These are phyloP conservation scores for Anarrhichthys ocellatus DNA, from an alignment of 2,113 vertebrate species.

Conservation along the genomic window DNA sequence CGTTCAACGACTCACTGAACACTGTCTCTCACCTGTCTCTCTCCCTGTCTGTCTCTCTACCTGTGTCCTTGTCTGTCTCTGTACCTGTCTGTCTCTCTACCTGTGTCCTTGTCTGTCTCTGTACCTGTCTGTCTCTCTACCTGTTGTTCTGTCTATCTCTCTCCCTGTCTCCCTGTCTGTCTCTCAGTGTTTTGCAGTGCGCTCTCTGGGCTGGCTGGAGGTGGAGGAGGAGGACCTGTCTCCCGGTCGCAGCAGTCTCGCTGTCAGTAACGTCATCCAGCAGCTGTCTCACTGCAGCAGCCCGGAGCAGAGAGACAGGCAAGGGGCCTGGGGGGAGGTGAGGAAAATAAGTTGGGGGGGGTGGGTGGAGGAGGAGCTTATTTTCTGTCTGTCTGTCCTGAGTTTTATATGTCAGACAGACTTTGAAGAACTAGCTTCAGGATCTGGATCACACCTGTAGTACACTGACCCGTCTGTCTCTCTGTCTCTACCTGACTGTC, in stretches of 20 bases:
- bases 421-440: neutral
- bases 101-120: neutral
- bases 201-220: constrained; percentile 96
- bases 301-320: constrained; percentile 81
- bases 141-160: neutral
- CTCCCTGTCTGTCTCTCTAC: neutral
- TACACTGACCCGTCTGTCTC: neutral
- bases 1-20: no score
- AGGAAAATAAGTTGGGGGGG: constrained; percentile 53
- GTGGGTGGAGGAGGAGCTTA: no score
- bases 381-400: no score
- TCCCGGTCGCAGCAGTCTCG: constrained; percentile 95
- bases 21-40: neutral
- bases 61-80: neutral
- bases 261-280: constrained; percentile 97
- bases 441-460: neutral
- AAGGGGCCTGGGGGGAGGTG: constrained; percentile 89
- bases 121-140: neutral
- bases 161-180: neutral
- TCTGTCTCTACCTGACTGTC: neutral
- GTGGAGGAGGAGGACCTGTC: constrained; percentile 95
- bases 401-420: neutral
- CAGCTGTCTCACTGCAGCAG: constrained; percentile 90
- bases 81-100: constrained; percentile 51
- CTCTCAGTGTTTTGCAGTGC: constrained; percentile 92